Conservation (phyloP, 2,113 vertebrate species). For the Ariopsis seemanni region DNA sequence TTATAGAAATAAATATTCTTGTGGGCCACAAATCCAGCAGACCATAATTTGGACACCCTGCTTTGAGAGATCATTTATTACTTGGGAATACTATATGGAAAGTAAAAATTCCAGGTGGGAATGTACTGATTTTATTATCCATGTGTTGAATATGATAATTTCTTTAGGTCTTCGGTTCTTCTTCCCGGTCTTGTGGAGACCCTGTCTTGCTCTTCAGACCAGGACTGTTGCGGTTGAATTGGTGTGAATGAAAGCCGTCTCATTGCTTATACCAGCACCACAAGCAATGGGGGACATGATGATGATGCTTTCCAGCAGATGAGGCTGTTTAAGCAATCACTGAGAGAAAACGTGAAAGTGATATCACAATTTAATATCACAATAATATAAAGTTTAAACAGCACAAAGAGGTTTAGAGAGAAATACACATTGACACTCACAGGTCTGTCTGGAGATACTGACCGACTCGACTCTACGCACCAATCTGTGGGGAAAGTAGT, state of each 20-base stretch:
- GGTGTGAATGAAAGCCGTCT: neutral
- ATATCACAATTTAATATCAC: neutral
- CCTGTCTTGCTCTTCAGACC: neutral
- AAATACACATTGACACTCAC: slow-evolving; percentile 18
- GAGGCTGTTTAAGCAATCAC: neutral
- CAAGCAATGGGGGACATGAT: neutral
- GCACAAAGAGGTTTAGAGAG: neutral
- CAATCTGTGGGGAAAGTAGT: slow-evolving; percentile 30
- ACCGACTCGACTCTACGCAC: slow-evolving; percentile 1
- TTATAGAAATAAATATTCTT: too few species aligned
- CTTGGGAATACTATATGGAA: neutral
- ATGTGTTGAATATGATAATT: neutral
- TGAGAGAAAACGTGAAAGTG: neutral
- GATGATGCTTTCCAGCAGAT: slow-evolving; percentile 20
- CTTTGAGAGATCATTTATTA: too few species aligned
- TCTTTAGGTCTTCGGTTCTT: neutral
- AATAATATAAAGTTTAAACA: neutral
- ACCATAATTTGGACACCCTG: neutral
- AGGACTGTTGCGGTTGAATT: neutral
- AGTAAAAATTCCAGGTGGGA: neutral
- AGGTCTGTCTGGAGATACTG: slow-evolving; percentile 25
- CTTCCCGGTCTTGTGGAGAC: neutral
- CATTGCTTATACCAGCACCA: neutral
- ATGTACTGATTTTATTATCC: neutral
- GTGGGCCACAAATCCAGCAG: neutral